These are phyloP conservation scores for Monopterus albus DNA, from an alignment of 2,113 vertebrate species.

Conservation along the genomic window DNA sequence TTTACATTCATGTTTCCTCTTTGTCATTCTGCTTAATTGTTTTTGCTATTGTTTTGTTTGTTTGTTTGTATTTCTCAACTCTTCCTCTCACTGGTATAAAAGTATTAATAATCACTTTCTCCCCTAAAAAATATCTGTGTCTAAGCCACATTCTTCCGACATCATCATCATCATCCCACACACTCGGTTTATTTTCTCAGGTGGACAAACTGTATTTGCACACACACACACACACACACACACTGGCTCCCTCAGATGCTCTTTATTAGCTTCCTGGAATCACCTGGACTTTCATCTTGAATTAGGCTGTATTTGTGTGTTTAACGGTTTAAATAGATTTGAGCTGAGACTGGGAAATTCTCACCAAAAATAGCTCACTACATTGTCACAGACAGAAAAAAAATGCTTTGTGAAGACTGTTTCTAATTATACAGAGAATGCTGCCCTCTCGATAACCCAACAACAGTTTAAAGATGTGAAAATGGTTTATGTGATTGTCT, in stretches of 20 bases:
- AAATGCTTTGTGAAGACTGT: not conserved
- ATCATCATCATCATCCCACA: slow-evolving; percentile 56
- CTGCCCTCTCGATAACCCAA: not conserved
- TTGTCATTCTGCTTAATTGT: slow-evolving; percentile 18
- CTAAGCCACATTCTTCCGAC: slow-evolving; percentile 42
- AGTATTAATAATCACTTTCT: no score
- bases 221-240: no score
- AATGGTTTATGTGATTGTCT: not conserved
- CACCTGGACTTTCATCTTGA: slow-evolving; percentile 72
- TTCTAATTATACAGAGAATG: not conserved
- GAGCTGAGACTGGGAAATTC: slow-evolving; percentile 4
- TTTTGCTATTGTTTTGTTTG: no score
- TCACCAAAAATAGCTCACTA: slow-evolving; percentile 35
- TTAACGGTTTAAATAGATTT: slow-evolving; percentile 38
- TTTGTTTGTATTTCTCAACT: slow-evolving; percentile 49
- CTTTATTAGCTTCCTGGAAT: slow-evolving; percentile 94
- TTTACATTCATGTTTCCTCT: slow-evolving; percentile 2
- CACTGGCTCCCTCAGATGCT: slow-evolving; percentile 91
- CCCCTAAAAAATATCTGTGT: slow-evolving; percentile 76
- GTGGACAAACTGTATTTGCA: slow-evolving; percentile 92
- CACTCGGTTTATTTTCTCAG: slow-evolving; percentile 93
- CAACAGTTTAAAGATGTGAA: not conserved
- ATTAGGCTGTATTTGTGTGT: slow-evolving; percentile 38
- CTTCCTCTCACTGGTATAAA: no score
- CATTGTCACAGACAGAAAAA: not conserved